Base-by-base conservation (phyloP, 2,888 invertebrate species). In the Cyrtodaria siliqua region DNA sequence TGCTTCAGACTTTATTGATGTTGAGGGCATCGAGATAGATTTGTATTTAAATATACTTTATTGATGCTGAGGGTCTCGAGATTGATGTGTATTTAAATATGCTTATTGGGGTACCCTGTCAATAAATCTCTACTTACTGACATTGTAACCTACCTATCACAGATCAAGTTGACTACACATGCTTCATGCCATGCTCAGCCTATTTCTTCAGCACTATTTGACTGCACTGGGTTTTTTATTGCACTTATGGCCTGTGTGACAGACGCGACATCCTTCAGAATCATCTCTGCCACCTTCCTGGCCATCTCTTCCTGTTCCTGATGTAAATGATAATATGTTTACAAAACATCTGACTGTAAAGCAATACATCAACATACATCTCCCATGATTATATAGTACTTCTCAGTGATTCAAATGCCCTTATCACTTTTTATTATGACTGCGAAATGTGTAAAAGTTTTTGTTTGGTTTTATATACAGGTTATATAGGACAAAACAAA, bases 231-330 rank as follows among this genome's bases (percentile, higher is more conserved):
- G 60, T 71, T 72, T 63, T 82, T 79, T 66, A 84, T 77, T 76
- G 85, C 81, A 75, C 83, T 72, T 38, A 83, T 79, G 29, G 83
- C 77, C 72, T 87, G 86, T 6, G 89, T 89, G 63, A 89, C 87
- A 8, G 87, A 85, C 4, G 97, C 98, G 74, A 99, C 96, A 94
- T 98, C 98, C 93, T 96, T 97, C 50, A 99, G 96, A 90, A 99
- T 99, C 97, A 98, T 98, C 93, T 97, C 97, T 27, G 99, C 98
- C 81, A 98, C 97, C 94, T 98, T 97, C 96, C 98, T 97, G 4
- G 99, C 99, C 95, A 98, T 96, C 93, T 98, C 98, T 93, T 99
- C 98, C 93, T 98, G 89, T 33, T 90, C 89, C 92, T 92, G 69
- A 2, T 62, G 42, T 38, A 60, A 55, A 20, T 63, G 9, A 61